Base-by-base conservation (phyloP, 2,888 invertebrate species). In the Subacronicta megacephala region DNA sequence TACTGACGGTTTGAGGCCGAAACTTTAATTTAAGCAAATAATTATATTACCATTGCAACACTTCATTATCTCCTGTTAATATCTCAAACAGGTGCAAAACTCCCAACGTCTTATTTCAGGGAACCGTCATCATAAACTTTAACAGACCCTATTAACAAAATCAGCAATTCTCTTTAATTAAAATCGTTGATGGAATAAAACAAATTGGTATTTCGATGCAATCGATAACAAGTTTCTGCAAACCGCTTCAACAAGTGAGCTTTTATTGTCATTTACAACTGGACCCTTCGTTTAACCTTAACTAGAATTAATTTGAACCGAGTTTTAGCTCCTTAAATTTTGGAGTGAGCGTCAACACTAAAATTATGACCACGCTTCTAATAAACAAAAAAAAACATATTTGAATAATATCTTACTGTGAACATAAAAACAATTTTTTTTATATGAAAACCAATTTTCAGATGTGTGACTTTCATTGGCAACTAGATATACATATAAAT, bases 181-280 rank as follows among this genome's bases (percentile, higher is more conserved):
- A 70, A 56, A 53, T 47, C 18, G 18, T 56, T 64, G 49, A 59
- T 51, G 15, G 52, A 65, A 65, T 53, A 57, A 68, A 65, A 62
- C 57, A 64, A 72, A 69, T 66, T 63, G 17, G 12, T 47, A n/a
- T 37, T 46, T 20, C 17, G 53, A 55, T 65, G 54, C 55, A 56
- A 72, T 62, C 62, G 52, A 53, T 58, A 59, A 47, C 58, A 40
- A 54, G 57, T 63, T 63, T 60, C 46, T 62, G 42, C 44, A 53
- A 53, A 56, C 52, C 31, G 57, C 42, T 66, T 45, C 5, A 42
- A 41, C 55, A 57, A 63, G 65, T 56, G 40, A 40, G 16, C 41
- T 50, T 57, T 62, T 58, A 60, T 49, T 66, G 47, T 26, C 57
- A 23, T 41, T 31, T 53, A 36, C 66, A 69, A 60, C 69, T 57